Conservation (phyloP, 2,797 vertebrate genomes). For the Microctenopoma lineatum region DNA sequence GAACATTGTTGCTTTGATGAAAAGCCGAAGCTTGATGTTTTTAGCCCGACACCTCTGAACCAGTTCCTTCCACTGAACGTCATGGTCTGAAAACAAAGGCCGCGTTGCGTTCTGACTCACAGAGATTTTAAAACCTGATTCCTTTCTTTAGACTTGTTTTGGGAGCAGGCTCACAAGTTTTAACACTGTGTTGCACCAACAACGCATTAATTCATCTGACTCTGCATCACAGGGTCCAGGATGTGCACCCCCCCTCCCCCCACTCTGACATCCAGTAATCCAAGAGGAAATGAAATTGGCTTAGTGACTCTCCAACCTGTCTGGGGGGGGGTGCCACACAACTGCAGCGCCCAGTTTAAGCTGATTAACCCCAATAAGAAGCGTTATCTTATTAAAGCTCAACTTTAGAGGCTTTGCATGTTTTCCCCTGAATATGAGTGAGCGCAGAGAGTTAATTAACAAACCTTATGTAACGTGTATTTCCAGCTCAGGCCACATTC, state of each 20-base stretch:
- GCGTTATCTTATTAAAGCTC: slow-evolving; percentile 63
- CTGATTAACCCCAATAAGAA: slow-evolving; percentile 67
- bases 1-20: slow-evolving; percentile 10
- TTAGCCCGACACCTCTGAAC: neutral
- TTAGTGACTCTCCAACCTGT: slow-evolving; percentile 61
- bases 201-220: neutral
- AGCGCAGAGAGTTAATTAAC: slow-evolving; percentile 20
- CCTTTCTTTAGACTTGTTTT: too few species aligned
- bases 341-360: slow-evolving; percentile 59
- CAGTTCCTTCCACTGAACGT: slow-evolving; percentile 31
- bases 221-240: slow-evolving; percentile 16
- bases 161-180: too few species aligned
- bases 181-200: too few species aligned
- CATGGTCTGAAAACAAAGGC: slow-evolving; percentile 24
- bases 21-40: slow-evolving; percentile 13
- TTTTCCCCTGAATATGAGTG: slow-evolving; percentile 21
- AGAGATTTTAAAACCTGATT: neutral
- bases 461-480: slow-evolving; percentile 21
- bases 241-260: slow-evolving; percentile 2
- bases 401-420: slow-evolving; percentile 20
- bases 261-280: slow-evolving; percentile 55
- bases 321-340: slow-evolving; percentile 39
- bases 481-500: slow-evolving; percentile 12
- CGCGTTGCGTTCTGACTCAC: neutral
- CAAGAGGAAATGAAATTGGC: slow-evolving; percentile 75